A percentile compares a stretch with the other conserved stretches of the same genome.
phyloP scores from a whole-genome alignment of 1,140 invertebrate species.

The Capitella teleta region DNA sequence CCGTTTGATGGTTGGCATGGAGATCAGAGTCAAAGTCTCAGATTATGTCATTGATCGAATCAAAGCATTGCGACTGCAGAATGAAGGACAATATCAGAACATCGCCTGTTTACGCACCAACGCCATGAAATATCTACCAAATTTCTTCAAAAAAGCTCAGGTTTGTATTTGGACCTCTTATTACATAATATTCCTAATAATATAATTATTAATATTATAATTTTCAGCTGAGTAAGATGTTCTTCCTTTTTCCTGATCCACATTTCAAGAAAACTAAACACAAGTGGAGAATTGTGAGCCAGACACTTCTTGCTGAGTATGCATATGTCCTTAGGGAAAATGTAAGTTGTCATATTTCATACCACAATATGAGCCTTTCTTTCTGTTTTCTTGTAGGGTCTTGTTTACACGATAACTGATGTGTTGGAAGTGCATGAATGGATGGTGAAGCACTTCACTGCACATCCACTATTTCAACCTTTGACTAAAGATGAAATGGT shows the following conservation, averaged over 20 bases:
- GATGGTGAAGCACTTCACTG: conserved; percentile 85
- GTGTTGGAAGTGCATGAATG: conserved; percentile 94
- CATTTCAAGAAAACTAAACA: conserved; percentile 99
- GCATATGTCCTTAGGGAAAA: conserved; percentile 79
- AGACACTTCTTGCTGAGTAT: conserved; percentile 86
- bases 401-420: conserved; percentile 95
- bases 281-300: conserved; percentile 97
- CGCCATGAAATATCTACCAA: conserved; percentile 95
- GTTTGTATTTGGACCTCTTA: conserved; percentile 44
- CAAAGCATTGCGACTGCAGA: conserved; percentile 63
- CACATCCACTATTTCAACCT: conserved; percentile 80
- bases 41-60: conserved; percentile 97
- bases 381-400: conserved; percentile 51
- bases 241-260: conserved; percentile 99
- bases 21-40: conserved; percentile 90
- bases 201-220: conserved; percentile 13
- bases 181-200: conserved; percentile 1
- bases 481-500: conserved; percentile 64
- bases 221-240: conserved; percentile 89
- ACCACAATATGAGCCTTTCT: neutral
- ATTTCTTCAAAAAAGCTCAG: conserved; percentile 90
- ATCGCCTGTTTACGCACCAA: conserved; percentile 91
- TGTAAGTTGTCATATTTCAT: conserved; percentile 44
- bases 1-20: conserved; percentile 84
- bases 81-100: conserved; percentile 75